Conservation (phyloP, 2,113 vertebrate species). For the Pipa parva region DNA sequence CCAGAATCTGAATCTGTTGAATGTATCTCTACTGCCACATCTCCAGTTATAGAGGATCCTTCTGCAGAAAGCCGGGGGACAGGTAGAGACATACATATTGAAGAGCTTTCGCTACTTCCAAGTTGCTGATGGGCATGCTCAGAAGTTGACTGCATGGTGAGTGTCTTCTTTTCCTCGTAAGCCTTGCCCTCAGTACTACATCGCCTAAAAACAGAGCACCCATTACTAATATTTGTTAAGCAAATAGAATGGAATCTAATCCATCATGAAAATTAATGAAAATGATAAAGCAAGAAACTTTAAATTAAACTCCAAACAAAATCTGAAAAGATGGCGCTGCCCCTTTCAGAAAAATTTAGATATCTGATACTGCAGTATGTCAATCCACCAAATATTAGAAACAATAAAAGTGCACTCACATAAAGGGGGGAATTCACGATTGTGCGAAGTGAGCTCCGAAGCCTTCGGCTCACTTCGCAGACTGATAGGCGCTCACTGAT, state of each 20-base stretch:
- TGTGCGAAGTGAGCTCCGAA: too few relatives aligned
- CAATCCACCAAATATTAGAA: too few relatives aligned
- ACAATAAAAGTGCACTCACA: too few relatives aligned
- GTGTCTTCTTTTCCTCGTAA: constrained; percentile 55
- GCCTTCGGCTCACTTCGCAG: too few relatives aligned
- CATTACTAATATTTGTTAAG: too few relatives aligned
- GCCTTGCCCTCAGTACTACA: constrained; percentile 56
- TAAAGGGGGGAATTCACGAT: too few relatives aligned
- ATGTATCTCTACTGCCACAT: constrained; percentile 69
- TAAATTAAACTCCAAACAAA: neutral
- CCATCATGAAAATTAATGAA: neutral
- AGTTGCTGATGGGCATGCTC: constrained; percentile 55
- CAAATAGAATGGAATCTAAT: too few relatives aligned
- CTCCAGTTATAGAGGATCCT: constrained; percentile 52
- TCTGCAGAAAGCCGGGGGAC: constrained; percentile 51
- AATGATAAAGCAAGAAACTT: neutral
- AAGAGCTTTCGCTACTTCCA: constrained; percentile 46
- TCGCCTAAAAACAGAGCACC: constrained; percentile 52
- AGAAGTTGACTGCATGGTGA: constrained; percentile 74
- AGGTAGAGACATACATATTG: constrained; percentile 59
- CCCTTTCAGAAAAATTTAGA: too few relatives aligned
- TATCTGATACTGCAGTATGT: too few relatives aligned
- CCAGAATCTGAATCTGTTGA: constrained; percentile 57
- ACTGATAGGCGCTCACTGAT: too few relatives aligned
- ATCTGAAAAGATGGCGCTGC: too few relatives aligned